Conservation (phyloP, 2,797 vertebrate species). For the Alouatta caraya region DNA sequence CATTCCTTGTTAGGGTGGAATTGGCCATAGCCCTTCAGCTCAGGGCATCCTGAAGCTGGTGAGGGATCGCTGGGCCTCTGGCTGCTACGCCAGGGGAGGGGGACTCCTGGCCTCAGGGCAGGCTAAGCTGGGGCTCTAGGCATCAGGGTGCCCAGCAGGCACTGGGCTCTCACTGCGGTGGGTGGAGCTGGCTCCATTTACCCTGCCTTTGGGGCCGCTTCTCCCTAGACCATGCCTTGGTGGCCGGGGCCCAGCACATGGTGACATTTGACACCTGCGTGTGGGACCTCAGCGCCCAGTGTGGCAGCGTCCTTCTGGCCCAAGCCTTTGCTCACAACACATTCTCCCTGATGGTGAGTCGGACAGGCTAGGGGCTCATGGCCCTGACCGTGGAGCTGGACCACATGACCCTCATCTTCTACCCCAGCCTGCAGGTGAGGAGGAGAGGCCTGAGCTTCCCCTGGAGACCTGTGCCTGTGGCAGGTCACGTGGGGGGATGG, state of each 20-base stretch:
- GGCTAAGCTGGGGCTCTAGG: too few species aligned
- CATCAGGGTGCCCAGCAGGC: too few species aligned
- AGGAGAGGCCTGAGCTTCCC: too few species aligned
- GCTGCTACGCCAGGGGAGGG: too few species aligned
- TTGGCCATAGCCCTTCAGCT: background rate
- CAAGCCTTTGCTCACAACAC: constrained; percentile 78
- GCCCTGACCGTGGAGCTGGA: constrained; percentile 84
- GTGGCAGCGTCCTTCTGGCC: constrained; percentile 87
- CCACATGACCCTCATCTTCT: constrained; percentile 81
- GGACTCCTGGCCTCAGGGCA: too few species aligned
- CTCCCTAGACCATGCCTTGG: constrained; percentile 87
- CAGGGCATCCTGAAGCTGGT: background rate
- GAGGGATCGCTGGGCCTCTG: background rate
- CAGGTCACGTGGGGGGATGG: accelerated
- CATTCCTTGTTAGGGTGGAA: accelerated
- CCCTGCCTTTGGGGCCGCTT: background rate
- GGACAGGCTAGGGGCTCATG: constrained; percentile 59
- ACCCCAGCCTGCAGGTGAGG: constrained; percentile 85
- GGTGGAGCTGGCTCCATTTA: background rate
- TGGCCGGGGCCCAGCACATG: constrained; percentile 87
- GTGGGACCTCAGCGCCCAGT: constrained; percentile 84
- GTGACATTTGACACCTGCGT: constrained; percentile 90
- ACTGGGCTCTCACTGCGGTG: accelerated
- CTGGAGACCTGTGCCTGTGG: too few species aligned
- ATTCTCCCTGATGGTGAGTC: constrained; percentile 84